These are phyloP conservation scores for Pseudococcus jackbeardsleyi DNA, from an alignment of 2,888 invertebrate genomes.

Conservation along the genomic window DNA sequence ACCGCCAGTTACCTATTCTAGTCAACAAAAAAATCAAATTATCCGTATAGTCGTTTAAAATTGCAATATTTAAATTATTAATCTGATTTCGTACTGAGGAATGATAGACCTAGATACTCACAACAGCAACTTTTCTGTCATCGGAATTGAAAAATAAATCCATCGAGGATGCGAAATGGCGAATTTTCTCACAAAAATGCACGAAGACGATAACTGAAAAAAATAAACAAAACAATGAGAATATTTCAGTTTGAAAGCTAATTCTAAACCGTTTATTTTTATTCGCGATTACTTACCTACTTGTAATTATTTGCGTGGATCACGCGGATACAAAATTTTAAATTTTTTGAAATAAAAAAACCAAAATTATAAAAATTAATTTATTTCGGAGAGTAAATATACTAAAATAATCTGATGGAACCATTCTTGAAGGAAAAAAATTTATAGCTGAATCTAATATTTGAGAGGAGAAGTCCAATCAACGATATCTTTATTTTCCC, in stretches of 20 bases:
- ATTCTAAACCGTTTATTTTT: not conserved
- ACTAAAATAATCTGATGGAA: not conserved
- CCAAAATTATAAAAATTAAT: too few species aligned
- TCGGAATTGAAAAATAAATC: not conserved
- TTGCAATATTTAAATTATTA: not conserved
- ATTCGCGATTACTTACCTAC: not conserved
- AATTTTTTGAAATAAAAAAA: too few species aligned
- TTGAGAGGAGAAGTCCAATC: constrained; percentile 72
- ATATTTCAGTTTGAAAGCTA: not conserved
- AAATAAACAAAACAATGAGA: not conserved
- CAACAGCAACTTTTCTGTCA: constrained; percentile 16
- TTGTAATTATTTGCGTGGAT: not conserved
- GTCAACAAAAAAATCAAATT: not conserved
- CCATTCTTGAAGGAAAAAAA: not conserved
- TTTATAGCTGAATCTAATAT: not conserved
- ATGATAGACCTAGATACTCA: not conserved
- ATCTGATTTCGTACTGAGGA: not conserved
- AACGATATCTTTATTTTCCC: constrained; percentile 74
- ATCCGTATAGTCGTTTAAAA: not conserved
- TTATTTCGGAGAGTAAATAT: too few species aligned
- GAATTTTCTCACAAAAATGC: not conserved
- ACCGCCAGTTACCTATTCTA: constrained; percentile 76
- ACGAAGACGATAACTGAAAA: not conserved
- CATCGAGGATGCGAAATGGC: not conserved
- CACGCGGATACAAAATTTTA: too few species aligned